Conservation (phyloP, 1,140 invertebrate species). For the Theocolax elegans region DNA sequence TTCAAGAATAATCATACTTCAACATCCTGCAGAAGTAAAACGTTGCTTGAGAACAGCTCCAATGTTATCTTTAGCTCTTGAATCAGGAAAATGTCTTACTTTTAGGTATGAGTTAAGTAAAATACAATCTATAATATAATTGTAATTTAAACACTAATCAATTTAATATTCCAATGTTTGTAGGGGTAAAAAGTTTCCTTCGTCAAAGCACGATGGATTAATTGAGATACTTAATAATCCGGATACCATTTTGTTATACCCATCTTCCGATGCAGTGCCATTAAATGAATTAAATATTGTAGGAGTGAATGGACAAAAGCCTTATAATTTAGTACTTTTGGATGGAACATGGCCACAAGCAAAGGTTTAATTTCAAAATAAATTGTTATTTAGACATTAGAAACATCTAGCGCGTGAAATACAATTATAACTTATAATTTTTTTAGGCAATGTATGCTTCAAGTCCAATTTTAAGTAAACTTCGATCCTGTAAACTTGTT, state of each 20-base stretch:
- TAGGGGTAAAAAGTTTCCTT: slow-evolving; percentile 87
- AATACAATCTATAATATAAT: not conserved
- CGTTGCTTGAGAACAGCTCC: slow-evolving; percentile 87
- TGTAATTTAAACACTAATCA: slow-evolving; percentile 5
- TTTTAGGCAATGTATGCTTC: slow-evolving; percentile 78
- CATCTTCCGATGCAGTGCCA: slow-evolving; percentile 76
- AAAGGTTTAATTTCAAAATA: slow-evolving; percentile 65
- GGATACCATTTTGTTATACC: slow-evolving; percentile 85
- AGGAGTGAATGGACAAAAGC: slow-evolving; percentile 54
- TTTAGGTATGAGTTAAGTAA: slow-evolving; percentile 53
- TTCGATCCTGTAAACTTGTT: slow-evolving; percentile 82
- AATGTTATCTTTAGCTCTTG: slow-evolving; percentile 83
- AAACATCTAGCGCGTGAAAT: not conserved
- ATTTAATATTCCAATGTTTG: slow-evolving; percentile 52
- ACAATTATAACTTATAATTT: slow-evolving; percentile 23
- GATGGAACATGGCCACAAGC: slow-evolving; percentile 97
- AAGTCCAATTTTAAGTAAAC: slow-evolving; percentile 73
- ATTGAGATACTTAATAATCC: slow-evolving; percentile 74
- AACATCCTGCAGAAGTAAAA: slow-evolving; percentile 94
- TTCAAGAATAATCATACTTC: slow-evolving; percentile 83
- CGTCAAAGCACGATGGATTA: slow-evolving; percentile 75
- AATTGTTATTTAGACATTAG: not conserved
- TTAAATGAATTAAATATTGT: slow-evolving; percentile 70
- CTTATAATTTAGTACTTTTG: slow-evolving; percentile 86
- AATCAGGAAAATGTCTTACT: slow-evolving; percentile 77